phyloP scores from a whole-genome alignment of 2,797 vertebrate species.

The Malacoraja senta region DNA sequence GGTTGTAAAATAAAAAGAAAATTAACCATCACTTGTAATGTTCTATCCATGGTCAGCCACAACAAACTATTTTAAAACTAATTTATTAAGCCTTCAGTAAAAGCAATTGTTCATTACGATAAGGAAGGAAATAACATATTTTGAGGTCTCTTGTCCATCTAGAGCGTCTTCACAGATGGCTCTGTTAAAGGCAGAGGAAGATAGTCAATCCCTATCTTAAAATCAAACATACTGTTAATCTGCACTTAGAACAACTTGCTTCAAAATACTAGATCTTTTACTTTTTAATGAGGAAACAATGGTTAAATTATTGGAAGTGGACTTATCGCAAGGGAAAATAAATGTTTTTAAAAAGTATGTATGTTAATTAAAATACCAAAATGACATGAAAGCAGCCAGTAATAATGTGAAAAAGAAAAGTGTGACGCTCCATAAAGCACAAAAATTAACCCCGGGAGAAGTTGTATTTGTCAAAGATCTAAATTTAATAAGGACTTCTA shows the following conservation, averaged over 20 bases:
- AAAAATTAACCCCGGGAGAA: slow-evolving; percentile 34
- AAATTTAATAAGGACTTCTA: slow-evolving; percentile 40
- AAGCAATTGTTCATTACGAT: neutral
- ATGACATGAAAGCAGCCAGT: slow-evolving; percentile 27
- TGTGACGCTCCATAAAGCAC: slow-evolving; percentile 17
- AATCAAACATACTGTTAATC: neutral
- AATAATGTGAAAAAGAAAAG: slow-evolving; percentile 26
- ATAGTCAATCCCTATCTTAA: neutral
- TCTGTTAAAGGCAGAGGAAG: neutral
- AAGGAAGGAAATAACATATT: neutral
- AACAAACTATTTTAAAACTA: neutral
- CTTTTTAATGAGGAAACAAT: slow-evolving; percentile 9
- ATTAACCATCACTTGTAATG: neutral
- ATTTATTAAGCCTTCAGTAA: neutral
- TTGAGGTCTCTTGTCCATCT: neutral
- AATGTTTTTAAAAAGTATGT: neutral
- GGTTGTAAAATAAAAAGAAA: neutral
- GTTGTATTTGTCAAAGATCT: slow-evolving; percentile 35
- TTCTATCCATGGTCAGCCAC: neutral
- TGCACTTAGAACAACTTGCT: neutral
- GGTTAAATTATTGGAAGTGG: neutral
- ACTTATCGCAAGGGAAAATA: neutral
- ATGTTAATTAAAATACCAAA: slow-evolving; percentile 36
- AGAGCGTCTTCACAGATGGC: neutral
- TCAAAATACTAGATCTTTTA: neutral